Base-by-base conservation (phyloP, 2,113 vertebrate species). In the Cyanocitta stelleri region DNA sequence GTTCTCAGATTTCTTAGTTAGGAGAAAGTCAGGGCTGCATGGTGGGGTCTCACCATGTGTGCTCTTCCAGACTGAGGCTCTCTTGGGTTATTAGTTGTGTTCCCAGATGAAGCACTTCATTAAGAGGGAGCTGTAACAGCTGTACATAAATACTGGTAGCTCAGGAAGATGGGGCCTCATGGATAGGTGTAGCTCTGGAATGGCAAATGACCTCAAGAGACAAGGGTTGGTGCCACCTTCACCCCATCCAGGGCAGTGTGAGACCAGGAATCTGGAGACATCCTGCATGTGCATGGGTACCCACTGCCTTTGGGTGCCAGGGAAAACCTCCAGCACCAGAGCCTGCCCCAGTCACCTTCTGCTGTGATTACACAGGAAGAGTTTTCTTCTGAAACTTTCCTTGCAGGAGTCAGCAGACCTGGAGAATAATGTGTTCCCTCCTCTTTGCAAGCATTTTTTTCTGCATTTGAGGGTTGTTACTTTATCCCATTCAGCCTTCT, bases 71-170 rank as follows among this genome's bases (percentile, higher is more conserved):
- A 12, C 44, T 71, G 16, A 22, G 27, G n/a, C 56, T 95, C 3
- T 1, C 21, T 64, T 6, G 3, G 44, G 20, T 78, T 87, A 64
- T 72, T 67, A 87, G 64, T 69, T 84, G 84, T 75, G 61, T 54
- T 92, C 69, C 62, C 94, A 87, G 80, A 76, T 87, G 49, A 91
- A 95, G 64, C 74, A 68, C 52, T 75, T 84, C 58, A 62, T 82
- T 89, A 76, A 82, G 48, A 29, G 10, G 66, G 91, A 87, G 80
- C 58, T 92, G 87, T 49, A 52, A 35, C 1, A 2, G 55, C 73
- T 87, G 73, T 67, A 89, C 84, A 61, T 85, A 61, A 93, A 78
- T 78, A 52, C 24, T 46, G 69, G 64, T 74, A 71, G 48, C 51
- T 96, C 61, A 43, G 55, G 76, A 58, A 77, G 77, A 51, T 49